Evolutionary conservation across 2,113 vertebrate species (phyloP).

Genomic region (Arizona elegans): DNA sequence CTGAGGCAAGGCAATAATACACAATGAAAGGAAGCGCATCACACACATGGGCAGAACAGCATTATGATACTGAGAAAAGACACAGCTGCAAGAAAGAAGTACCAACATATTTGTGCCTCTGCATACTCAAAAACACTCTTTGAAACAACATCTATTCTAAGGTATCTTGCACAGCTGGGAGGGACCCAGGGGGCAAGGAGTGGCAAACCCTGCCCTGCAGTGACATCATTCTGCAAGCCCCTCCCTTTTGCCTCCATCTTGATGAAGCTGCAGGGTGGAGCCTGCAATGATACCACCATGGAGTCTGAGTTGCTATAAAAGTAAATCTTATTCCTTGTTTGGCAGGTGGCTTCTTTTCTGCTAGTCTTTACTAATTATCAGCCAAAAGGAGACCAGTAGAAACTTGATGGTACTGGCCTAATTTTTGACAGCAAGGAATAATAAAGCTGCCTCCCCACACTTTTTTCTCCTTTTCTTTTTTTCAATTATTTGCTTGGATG

Average conservation of each 20-base stretch:
- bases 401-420: neutral
- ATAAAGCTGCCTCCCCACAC: neutral
- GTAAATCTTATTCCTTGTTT: neutral
- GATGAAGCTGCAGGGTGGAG: neutral
- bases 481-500: neutral
- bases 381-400: neutral
- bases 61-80: neutral
- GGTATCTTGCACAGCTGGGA: neutral
- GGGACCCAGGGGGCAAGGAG: neutral
- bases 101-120: neutral
- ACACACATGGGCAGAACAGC: neutral
- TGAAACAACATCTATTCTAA: neutral
- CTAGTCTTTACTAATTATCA: neutral
- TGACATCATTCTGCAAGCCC: neutral
- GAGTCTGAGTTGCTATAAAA: neutral
- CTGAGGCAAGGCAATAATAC: neutral
- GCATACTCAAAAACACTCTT: neutral
- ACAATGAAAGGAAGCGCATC: neutral
- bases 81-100: neutral
- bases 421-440: neutral
- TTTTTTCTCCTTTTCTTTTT: neutral
- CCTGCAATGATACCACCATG: neutral
- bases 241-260: neutral
- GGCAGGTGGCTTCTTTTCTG: neutral
- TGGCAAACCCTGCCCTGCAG: neutral